These are phyloP conservation scores for Tetraodon nigroviridis DNA, from an alignment of 2,113 vertebrate species.

Conservation along the genomic window DNA sequence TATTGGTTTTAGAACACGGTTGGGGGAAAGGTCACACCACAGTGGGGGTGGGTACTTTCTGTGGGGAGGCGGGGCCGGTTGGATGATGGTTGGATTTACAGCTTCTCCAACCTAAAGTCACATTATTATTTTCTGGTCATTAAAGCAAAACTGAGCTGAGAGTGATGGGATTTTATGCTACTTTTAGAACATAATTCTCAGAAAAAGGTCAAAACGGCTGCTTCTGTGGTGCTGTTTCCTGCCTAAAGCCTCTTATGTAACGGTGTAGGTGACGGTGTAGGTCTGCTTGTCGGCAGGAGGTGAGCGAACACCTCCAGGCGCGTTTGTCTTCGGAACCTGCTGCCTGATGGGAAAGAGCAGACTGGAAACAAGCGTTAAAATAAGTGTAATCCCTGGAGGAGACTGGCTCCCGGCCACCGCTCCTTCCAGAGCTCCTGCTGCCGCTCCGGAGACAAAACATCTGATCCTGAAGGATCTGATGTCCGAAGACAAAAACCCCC, in stretches of 20 bases:
- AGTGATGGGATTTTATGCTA: too few species aligned
- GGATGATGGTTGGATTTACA: background rate
- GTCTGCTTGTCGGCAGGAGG: slow-evolving; percentile 16
- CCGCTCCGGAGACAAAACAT: background rate
- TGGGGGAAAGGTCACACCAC: too few species aligned
- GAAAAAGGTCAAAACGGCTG: background rate
- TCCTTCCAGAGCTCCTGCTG: slow-evolving; percentile 1
- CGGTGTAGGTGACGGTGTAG: background rate
- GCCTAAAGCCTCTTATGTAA: slow-evolving; percentile 23
- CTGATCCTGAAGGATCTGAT: too few species aligned
- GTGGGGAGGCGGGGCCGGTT: background rate
- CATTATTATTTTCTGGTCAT: too few species aligned
- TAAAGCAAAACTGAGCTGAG: too few species aligned
- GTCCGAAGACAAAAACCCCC: too few species aligned
- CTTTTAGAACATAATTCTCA: too few species aligned
- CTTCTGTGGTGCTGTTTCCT: background rate
- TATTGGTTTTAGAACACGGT: too few species aligned
- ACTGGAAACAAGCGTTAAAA: slow-evolving; percentile 24
- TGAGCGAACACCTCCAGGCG: slow-evolving; percentile 31
- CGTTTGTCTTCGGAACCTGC: slow-evolving; percentile 9
- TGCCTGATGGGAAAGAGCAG: slow-evolving; percentile 9
- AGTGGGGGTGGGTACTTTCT: background rate
- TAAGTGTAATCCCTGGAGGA: slow-evolving; percentile 23
- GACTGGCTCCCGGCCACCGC: background rate
- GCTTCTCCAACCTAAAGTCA: too few species aligned